These are phyloP conservation scores for Endomychus coccineus DNA, from an alignment of 2,888 invertebrate species.

Conservation along the genomic window DNA sequence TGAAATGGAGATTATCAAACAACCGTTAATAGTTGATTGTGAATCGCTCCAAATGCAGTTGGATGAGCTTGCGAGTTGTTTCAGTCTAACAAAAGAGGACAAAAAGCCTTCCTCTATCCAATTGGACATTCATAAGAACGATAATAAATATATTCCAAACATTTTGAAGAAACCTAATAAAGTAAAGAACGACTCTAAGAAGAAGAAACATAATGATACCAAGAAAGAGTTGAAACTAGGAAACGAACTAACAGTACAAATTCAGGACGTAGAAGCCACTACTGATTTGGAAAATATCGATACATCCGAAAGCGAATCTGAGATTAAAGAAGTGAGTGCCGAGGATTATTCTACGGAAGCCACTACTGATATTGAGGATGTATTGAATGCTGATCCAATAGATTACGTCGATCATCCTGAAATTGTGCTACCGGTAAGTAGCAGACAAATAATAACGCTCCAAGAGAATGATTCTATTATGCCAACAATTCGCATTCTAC, in stretches of 20 bases:
- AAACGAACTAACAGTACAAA: conserved; percentile 15
- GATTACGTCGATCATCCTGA: conserved; percentile 25
- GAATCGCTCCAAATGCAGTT: conserved; percentile 25
- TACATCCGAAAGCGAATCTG: conserved; percentile 32
- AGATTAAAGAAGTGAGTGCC: conserved; percentile 34
- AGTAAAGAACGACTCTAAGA: conserved; percentile 1
- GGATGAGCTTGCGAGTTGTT: conserved; percentile 25
- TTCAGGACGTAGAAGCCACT: conserved; percentile 32
- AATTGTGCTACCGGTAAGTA: conserved; percentile 40
- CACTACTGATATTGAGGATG: conserved; percentile 23
- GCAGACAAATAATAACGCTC: conserved; percentile 42
- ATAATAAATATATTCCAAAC: conserved; percentile 20
- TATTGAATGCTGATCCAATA: conserved; percentile 6
- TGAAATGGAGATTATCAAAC: conserved; percentile 33
- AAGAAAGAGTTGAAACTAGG: conserved; percentile 2
- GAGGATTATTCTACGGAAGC: conserved; percentile 35
- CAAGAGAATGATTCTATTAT: conserved; percentile 29
- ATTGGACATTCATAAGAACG: too few species aligned
- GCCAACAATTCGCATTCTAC: conserved; percentile 45
- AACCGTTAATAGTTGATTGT: conserved; percentile 16
- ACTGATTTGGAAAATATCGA: conserved; percentile 48
- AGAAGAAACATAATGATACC: conserved; percentile 2
- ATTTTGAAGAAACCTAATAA: conserved; percentile 10
- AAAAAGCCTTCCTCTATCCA: too few species aligned
- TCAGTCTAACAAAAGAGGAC: conserved; percentile 25